Conservation (phyloP, 1,140 invertebrate genomes). For the Ips typographus region DNA sequence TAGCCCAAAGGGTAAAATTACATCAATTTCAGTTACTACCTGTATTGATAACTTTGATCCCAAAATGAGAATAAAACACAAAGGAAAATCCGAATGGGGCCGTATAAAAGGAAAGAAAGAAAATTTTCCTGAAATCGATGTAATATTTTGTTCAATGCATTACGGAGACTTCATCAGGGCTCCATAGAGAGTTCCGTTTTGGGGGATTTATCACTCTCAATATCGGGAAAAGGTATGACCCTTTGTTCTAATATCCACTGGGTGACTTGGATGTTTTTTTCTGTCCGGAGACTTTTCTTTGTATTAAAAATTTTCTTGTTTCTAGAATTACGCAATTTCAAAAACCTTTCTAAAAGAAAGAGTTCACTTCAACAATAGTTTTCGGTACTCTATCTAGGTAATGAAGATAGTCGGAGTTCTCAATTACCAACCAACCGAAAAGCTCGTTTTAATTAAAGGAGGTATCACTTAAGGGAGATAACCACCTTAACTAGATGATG, state of each 20-base stretch:
- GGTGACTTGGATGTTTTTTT: conserved; percentile 2
- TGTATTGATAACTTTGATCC: neutral
- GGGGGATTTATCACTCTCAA: conserved; percentile 15
- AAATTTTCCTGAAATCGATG: conserved; percentile 11
- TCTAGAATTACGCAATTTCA: too few relatives aligned
- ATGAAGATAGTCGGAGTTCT: too few relatives aligned
- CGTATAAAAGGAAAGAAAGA: conserved; percentile 1
- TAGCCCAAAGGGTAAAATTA: too few relatives aligned
- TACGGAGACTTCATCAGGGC: conserved; percentile 13
- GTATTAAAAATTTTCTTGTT: too few relatives aligned
- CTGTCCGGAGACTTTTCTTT: neutral
- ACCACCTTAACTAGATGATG: neutral
- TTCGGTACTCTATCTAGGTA: too few relatives aligned
- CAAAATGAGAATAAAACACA: conserved; percentile 8
- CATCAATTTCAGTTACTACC: too few relatives aligned
- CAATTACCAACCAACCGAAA: too few relatives aligned
- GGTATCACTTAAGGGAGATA: too few relatives aligned
- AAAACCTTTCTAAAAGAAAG: too few relatives aligned
- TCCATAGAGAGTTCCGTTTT: conserved; percentile 5
- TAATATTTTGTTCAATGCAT: conserved; percentile 20
- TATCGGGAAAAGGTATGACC: neutral
- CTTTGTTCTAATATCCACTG: conserved; percentile 18
- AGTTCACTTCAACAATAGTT: too few relatives aligned
- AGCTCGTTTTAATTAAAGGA: too few relatives aligned
- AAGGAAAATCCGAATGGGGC: conserved; percentile 5